A percentile compares a stretch with the other conserved stretches of the same genome.
phyloP scores from a whole-genome alignment of 2,888 invertebrate genomes.

The Melieria omissa region DNA sequence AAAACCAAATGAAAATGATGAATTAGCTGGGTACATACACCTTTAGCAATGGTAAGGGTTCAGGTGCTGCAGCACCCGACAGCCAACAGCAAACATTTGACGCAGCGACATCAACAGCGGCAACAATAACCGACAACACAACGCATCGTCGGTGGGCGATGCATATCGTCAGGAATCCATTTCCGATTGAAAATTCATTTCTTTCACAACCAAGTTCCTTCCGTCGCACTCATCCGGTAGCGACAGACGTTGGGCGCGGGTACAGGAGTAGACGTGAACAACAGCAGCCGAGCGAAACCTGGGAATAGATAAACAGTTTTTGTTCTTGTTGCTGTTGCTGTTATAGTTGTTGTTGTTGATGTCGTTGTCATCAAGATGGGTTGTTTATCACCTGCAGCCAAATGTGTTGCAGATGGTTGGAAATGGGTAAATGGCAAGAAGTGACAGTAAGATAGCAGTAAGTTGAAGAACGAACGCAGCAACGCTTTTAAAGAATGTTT shows the following conservation, averaged over 20 bases:
- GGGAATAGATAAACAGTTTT: neutral
- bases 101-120: too few relatives aligned
- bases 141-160: conserved; percentile 6
- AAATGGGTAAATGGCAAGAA: too few relatives aligned
- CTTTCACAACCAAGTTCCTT: conserved; percentile 30
- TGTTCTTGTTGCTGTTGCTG: conserved; percentile 1
- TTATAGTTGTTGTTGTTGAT: conserved; percentile 15
- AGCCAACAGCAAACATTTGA: too few relatives aligned
- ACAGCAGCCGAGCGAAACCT: neutral
- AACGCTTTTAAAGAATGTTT: conserved; percentile 9
- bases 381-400: conserved; percentile 18
- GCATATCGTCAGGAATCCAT: conserved; percentile 36
- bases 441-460: too few relatives aligned
- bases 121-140: too few relatives aligned
- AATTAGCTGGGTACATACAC: too few relatives aligned
- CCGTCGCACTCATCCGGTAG: conserved; percentile 23
- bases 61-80: too few relatives aligned
- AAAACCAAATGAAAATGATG: too few relatives aligned
- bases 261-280: conserved; percentile 5
- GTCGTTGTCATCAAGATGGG: conserved; percentile 16
- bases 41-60: too few relatives aligned
- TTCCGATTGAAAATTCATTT: conserved; percentile 40
- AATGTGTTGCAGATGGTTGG: conserved; percentile 4
- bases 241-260: neutral
- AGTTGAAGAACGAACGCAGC: neutral